Conservation (phyloP, 2,888 invertebrate genomes). For the Tridacna gigas region DNA sequence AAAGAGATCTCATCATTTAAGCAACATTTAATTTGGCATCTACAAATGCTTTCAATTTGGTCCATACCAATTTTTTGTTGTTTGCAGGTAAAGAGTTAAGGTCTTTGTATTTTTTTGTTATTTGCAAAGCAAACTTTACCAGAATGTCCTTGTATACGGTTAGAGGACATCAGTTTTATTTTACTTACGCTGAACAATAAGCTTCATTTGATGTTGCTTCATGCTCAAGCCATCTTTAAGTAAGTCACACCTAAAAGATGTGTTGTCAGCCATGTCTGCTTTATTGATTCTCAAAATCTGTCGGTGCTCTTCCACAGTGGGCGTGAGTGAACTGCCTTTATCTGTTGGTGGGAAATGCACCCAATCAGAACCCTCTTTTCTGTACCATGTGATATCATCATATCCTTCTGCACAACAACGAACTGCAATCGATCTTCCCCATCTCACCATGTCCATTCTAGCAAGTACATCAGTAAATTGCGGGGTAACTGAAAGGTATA, state of each 20-base stretch:
- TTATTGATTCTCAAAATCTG: conserved; percentile 12
- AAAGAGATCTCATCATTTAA: not conserved
- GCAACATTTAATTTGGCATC: too few relatives aligned
- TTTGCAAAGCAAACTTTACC: too few relatives aligned
- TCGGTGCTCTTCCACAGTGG: conserved; percentile 1
- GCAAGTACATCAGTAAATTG: not conserved
- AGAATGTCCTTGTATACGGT: too few relatives aligned
- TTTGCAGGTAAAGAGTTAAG: too few relatives aligned
- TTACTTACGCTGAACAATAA: conserved; percentile 15
- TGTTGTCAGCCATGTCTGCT: not conserved
- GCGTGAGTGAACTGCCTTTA: not conserved
- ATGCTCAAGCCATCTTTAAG: not conserved
- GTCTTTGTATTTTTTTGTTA: too few relatives aligned
- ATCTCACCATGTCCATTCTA: not conserved
- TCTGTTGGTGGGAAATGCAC: conserved; percentile 2
- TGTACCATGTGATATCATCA: conserved; percentile 22
- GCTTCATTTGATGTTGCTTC: conserved; percentile 3
- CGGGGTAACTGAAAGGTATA: not conserved
- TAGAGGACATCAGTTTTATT: too few relatives aligned
- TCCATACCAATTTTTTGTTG: too few relatives aligned
- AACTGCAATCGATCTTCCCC: conserved; percentile 3
- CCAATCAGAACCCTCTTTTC: not conserved
- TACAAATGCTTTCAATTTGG: too few relatives aligned
- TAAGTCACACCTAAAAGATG: conserved; percentile 11
- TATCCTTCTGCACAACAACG: conserved; percentile 17